Conservation (phyloP, 2,113 vertebrate genomes). For the Vulpes vulpes region DNA sequence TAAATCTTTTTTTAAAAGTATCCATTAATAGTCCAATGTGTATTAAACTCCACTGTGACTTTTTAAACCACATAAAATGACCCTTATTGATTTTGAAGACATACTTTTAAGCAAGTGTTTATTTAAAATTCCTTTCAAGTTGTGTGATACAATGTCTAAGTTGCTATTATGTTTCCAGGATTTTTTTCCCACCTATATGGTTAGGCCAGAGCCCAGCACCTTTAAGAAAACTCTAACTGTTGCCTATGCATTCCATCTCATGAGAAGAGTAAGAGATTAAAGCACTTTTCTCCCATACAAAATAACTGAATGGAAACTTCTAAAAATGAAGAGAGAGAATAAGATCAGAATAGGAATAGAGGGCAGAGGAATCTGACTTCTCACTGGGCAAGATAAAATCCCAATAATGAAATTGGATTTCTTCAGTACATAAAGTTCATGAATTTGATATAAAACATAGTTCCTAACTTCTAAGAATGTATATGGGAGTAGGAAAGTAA, state of each 20-base stretch:
- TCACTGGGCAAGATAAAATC: background rate
- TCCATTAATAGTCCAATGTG: background rate
- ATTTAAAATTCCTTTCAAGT: conserved; percentile 35
- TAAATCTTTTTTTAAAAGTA: background rate
- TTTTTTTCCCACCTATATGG: background rate
- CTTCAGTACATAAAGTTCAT: background rate
- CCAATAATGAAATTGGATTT: background rate
- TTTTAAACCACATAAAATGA: background rate
- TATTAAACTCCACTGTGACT: background rate
- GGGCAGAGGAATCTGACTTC: background rate
- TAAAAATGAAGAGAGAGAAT: background rate
- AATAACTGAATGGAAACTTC: background rate
- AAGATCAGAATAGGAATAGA: background rate
- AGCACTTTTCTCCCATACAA: background rate
- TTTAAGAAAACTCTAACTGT: background rate
- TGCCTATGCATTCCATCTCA: background rate
- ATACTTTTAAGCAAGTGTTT: background rate
- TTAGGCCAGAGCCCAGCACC: background rate
- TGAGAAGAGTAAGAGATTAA: background rate
- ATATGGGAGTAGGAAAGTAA: background rate
- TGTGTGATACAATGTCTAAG: background rate
- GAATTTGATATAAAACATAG: background rate
- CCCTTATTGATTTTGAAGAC: background rate
- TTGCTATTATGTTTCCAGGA: background rate
- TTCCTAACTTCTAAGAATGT: background rate